A percentile compares a stretch with the other conserved stretches of the same genome.
phyloP scores from a whole-genome alignment of 1,140 invertebrate species.

The Ceratina calcarata region DNA sequence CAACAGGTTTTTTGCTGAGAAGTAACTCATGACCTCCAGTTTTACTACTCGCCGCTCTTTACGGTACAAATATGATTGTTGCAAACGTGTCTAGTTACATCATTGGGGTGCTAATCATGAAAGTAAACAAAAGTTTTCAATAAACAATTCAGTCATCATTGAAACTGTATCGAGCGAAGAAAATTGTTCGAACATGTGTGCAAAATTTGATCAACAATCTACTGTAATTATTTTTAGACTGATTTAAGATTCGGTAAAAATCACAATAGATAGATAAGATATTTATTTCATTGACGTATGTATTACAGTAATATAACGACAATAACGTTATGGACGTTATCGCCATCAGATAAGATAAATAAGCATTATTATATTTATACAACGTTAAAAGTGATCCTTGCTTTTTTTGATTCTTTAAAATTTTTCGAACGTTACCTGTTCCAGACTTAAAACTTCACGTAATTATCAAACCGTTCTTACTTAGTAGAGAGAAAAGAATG shows the following conservation, averaged over 20 bases:
- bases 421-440: background rate
- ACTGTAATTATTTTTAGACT: too few species aligned
- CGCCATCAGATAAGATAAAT: too few species aligned
- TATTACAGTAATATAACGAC: too few species aligned
- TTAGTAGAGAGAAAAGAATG: background rate
- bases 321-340: too few species aligned
- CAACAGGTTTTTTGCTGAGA: conserved; percentile 67
- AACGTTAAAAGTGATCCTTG: too few species aligned
- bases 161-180: background rate
- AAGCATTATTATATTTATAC: background rate
- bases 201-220: background rate
- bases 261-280: background rate
- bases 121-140: too few species aligned
- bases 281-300: background rate
- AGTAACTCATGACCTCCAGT: conserved; percentile 43
- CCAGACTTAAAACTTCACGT: background rate
- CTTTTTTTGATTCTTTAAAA: background rate
- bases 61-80: background rate
- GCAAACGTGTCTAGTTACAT: background rate
- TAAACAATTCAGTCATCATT: too few species aligned
- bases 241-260: conserved; percentile 13
- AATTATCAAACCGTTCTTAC: background rate
- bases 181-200: background rate
- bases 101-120: background rate
- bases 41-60: conserved; percentile 9